Evolutionary conservation across 2,888 invertebrate species (phyloP).

Genomic region (Xestoiulus laeticollis): DNA sequence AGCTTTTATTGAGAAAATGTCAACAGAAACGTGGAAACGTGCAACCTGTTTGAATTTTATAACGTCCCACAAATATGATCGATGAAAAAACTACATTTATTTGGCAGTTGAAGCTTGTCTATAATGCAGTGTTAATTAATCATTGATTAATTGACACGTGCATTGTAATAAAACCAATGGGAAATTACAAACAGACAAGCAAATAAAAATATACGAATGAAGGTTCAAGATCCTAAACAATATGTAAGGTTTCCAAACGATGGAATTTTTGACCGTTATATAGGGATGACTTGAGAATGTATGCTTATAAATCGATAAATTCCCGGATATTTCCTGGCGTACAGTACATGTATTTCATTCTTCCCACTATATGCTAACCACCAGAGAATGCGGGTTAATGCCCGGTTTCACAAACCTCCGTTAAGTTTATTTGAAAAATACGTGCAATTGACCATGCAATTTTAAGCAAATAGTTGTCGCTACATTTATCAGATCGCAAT

Average conservation of each 20-base stretch:
- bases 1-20: not conserved
- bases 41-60: slow-evolving; percentile 6
- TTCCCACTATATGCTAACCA: not conserved
- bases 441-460: not conserved
- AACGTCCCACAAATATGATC: not conserved
- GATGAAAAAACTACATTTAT: not conserved
- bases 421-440: not conserved
- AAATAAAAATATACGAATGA: too few relatives aligned
- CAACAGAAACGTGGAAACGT: not conserved
- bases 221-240: not conserved
- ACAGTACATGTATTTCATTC: too few relatives aligned
- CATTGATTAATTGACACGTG: not conserved
- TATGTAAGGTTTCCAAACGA: not conserved
- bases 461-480: not conserved
- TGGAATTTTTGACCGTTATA: not conserved
- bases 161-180: not conserved
- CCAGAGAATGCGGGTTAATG: not conserved
- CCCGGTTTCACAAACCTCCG: not conserved
- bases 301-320: not conserved
- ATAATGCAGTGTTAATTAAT: not conserved
- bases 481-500: not conserved
- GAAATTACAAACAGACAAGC: not conserved
- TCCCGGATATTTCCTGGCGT: not conserved
- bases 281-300: not conserved
- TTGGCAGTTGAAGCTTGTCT: not conserved